Conservation (phyloP, 2,113 vertebrate genomes). For the Silurus meridionalis region DNA sequence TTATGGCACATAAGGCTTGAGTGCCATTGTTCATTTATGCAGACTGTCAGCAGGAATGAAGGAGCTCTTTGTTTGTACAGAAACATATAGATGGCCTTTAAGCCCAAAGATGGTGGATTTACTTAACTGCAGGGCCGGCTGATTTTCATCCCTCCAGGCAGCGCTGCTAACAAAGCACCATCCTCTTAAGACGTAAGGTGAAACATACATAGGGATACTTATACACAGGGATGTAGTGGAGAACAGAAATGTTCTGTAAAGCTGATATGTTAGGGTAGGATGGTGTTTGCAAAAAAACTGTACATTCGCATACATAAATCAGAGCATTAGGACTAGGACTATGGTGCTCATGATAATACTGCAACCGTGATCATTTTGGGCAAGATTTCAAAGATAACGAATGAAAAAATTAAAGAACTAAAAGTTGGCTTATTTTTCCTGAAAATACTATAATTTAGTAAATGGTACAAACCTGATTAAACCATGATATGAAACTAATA, state of each 20-base stretch:
- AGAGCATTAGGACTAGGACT: not conserved
- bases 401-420: too few species aligned
- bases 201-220: constrained; percentile 58
- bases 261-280: too few species aligned
- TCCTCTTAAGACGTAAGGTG: constrained; percentile 64
- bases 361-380: not conserved
- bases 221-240: constrained; percentile 35
- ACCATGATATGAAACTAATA: not conserved
- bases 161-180: constrained; percentile 62
- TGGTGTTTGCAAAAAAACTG: not conserved
- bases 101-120: constrained; percentile 34
- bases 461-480: not conserved
- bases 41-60: constrained; percentile 41
- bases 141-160: constrained; percentile 50
- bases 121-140: not conserved
- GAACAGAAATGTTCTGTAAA: not conserved
- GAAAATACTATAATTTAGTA: not conserved
- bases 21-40: constrained; percentile 49
- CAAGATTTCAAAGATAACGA: too few species aligned
- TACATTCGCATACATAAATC: not conserved
- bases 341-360: not conserved
- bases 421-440: not conserved
- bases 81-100: constrained; percentile 48
- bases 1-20: constrained; percentile 43
- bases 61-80: constrained; percentile 45